A percentile compares a stretch with the other conserved stretches of the same genome.
Evolutionary conservation across 1,140 invertebrate species (phyloP).

Genomic region (Micrasema longulum): DNA sequence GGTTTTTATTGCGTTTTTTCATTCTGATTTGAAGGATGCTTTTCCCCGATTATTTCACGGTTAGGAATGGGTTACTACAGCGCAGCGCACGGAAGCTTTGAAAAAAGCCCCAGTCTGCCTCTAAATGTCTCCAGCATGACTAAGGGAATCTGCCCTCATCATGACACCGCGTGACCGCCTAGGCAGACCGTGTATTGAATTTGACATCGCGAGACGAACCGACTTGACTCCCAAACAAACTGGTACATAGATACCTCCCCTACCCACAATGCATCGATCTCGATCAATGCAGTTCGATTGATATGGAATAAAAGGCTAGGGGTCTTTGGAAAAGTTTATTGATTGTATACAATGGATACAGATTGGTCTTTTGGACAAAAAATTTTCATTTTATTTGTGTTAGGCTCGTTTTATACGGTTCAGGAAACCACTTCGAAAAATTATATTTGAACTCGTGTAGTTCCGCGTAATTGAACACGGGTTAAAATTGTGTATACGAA

Average conservation of each 20-base stretch:
- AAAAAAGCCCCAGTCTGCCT: conserved; percentile 14
- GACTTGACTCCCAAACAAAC: conserved; percentile 25
- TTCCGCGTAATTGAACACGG: too few relatives aligned
- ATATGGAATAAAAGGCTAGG: conserved; percentile 46
- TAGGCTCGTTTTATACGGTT: conserved; percentile 37
- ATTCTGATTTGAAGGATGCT: too few relatives aligned
- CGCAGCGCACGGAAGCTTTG: neutral
- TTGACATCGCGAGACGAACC: conserved; percentile 33
- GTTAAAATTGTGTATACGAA: too few relatives aligned
- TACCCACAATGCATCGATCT: conserved; percentile 48
- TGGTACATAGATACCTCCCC: neutral
- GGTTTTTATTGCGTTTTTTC: too few relatives aligned
- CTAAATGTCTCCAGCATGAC: conserved; percentile 49
- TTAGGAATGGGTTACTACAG: neutral
- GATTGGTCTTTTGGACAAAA: conserved; percentile 30
- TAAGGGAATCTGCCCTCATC: conserved; percentile 39
- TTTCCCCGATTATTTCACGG: too few relatives aligned
- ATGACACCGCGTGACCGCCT: conserved; percentile 47
- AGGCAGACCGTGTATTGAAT: neutral
- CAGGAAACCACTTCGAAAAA: too few relatives aligned
- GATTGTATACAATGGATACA: conserved; percentile 47
- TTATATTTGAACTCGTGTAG: too few relatives aligned
- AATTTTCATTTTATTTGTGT: conserved; percentile 38
- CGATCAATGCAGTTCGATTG: conserved; percentile 51
- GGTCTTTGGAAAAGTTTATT: conserved; percentile 48